Percentiles rank a stretch among this genome's conserved stretches.
Conservation (phyloP, 30 jellyfish, hydroid and myxozoan species). For the Euphysa ruthae region DNA sequence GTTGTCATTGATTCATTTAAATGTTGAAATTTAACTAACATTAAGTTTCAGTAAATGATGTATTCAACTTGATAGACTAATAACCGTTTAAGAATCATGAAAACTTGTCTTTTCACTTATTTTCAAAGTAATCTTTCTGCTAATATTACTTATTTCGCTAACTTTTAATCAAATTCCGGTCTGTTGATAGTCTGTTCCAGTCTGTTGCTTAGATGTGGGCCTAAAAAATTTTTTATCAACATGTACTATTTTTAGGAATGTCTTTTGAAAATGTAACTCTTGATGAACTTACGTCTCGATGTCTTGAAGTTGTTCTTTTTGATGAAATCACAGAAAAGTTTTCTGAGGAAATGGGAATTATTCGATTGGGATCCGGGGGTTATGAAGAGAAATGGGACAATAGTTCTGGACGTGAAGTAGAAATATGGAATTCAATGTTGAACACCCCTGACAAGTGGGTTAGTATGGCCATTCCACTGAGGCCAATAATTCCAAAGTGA, state of each 20-base stretch:
- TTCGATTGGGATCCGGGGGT: constrained; percentile 73
- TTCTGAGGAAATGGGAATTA: constrained; percentile 36
- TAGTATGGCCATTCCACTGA: constrained; percentile 43
- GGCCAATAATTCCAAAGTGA: too few relatives aligned
- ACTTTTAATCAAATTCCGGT: too few relatives aligned
- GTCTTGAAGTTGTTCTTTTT: constrained; percentile 44
- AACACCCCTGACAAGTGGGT: constrained; percentile 70
- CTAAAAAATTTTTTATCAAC: not conserved
- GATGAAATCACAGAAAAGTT: constrained; percentile 36
- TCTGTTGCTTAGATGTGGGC: too few relatives aligned
- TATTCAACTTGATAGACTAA: too few relatives aligned
- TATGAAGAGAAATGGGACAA: constrained; percentile 74
- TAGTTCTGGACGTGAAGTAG: constrained; percentile 70
- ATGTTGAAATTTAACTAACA: too few relatives aligned
- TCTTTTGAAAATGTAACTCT: constrained; percentile 40
- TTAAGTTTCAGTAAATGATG: too few relatives aligned
- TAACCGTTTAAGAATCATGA: too few relatives aligned
- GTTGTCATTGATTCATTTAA: too few relatives aligned
- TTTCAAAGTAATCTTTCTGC: too few relatives aligned
- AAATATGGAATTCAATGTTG: constrained; percentile 68
- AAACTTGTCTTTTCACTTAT: too few relatives aligned
- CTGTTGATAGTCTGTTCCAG: too few relatives aligned
- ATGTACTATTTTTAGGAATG: not conserved
- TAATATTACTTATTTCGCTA: too few relatives aligned
- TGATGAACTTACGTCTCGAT: constrained; percentile 42